These are phyloP conservation scores for Pelobates fuscus DNA, from an alignment of 2,113 vertebrate species.

Conservation along the genomic window DNA sequence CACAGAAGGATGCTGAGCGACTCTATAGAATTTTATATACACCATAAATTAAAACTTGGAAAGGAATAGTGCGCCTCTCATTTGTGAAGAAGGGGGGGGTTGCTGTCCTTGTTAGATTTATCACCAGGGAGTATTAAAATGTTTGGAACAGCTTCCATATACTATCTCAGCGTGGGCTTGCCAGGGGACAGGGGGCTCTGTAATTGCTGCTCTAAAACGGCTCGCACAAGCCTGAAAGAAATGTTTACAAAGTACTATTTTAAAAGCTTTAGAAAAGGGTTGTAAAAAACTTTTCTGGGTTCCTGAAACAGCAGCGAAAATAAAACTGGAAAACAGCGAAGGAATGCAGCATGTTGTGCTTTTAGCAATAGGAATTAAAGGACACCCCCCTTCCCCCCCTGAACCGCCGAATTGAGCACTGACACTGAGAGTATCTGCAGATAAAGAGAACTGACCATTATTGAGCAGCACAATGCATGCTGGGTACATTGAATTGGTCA, in stretches of 20 bases:
- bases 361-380: background rate
- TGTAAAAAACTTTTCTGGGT: constrained; percentile 54
- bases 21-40: constrained; percentile 65
- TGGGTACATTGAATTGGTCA: no score
- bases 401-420: no score
- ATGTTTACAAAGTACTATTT: constrained; percentile 61
- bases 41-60: constrained; percentile 64
- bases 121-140: constrained; percentile 66
- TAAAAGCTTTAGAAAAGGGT: constrained; percentile 68
- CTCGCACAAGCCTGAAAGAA: constrained; percentile 64
- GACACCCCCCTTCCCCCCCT: no score
- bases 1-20: constrained; percentile 62
- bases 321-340: background rate
- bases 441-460: no score
- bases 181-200: constrained; percentile 65
- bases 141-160: constrained; percentile 67
- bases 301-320: constrained; percentile 12
- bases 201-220: constrained; percentile 68
- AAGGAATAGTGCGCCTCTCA: constrained; percentile 54
- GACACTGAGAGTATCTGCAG: no score
- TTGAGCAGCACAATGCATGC: no score
- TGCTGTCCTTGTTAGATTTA: constrained; percentile 55
- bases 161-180: constrained; percentile 61
- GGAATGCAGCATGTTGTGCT: background rate
- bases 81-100: no score